These are phyloP conservation scores for Actinemys pallida DNA, from an alignment of 2,113 vertebrate genomes.

Conservation along the genomic window DNA sequence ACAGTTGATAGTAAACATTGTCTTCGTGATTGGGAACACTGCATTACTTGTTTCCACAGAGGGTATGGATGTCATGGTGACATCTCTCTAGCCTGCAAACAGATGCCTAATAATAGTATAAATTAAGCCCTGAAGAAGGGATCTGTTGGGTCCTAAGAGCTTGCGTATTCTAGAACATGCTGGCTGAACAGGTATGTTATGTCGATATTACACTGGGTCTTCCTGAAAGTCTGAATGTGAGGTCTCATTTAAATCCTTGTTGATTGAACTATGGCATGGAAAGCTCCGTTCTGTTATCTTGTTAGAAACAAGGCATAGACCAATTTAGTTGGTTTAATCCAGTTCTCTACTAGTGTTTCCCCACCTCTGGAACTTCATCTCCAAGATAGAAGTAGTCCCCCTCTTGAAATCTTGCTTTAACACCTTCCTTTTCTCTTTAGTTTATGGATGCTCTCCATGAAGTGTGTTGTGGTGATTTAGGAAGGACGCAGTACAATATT, in stretches of 20 bases:
- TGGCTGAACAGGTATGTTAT: background rate
- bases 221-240: background rate
- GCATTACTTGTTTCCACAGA: background rate
- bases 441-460: background rate
- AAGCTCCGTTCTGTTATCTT: background rate
- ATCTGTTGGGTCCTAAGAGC: background rate
- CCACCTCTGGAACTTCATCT: background rate
- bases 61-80: background rate
- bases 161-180: background rate
- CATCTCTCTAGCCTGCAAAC: background rate
- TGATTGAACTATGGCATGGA: background rate
- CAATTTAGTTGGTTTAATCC: background rate
- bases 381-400: background rate
- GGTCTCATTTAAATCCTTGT: background rate
- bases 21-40: constrained; percentile 2
- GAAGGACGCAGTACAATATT: background rate
- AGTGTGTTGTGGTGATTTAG: background rate
- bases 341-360: background rate
- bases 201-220: background rate
- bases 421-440: background rate
- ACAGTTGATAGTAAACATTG: background rate
- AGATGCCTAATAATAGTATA: background rate
- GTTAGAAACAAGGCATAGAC: background rate
- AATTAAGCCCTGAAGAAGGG: background rate
- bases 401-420: background rate